A percentile compares a stretch with the other conserved stretches of the same genome.
phyloP scores from a whole-genome alignment of 2,888 invertebrate species.

The Cataglyphis rosenhaueri region DNA sequence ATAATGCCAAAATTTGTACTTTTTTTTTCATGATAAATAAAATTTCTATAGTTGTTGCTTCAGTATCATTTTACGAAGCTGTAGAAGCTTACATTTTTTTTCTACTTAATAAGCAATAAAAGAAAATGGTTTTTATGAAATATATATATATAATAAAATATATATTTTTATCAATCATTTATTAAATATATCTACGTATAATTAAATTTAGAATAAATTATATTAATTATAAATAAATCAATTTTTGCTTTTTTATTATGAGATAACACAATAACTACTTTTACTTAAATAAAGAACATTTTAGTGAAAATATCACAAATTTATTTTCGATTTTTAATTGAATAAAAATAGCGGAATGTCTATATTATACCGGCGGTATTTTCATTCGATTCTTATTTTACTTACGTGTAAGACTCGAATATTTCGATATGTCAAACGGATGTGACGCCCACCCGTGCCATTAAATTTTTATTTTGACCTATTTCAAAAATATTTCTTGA shows the following conservation, averaged over 20 bases:
- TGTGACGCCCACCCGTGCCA: background rate
- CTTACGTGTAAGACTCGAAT: background rate
- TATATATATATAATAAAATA: background rate
- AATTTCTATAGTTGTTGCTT: background rate
- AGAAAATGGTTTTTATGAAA: background rate
- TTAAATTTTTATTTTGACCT: conserved; percentile 26
- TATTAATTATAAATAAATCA: background rate
- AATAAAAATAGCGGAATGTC: background rate
- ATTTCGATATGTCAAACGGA: conserved; percentile 28
- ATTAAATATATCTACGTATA: background rate
- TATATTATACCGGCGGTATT: conserved; percentile 3
- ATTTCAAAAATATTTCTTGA: conserved; percentile 31
- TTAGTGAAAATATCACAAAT: background rate
- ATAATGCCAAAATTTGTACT: background rate
- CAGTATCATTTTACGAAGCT: background rate
- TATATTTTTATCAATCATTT: background rate
- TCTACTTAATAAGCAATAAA: background rate
- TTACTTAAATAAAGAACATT: background rate
- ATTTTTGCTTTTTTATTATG: background rate
- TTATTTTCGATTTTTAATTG: background rate
- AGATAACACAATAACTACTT: background rate
- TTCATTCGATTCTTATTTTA: conserved; percentile 32
- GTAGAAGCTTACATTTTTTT: background rate
- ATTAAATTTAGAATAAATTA: too few species aligned
- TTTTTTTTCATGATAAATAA: background rate